Conservation (phyloP, 2,888 invertebrate genomes). For the Blomia tropicalis region DNA sequence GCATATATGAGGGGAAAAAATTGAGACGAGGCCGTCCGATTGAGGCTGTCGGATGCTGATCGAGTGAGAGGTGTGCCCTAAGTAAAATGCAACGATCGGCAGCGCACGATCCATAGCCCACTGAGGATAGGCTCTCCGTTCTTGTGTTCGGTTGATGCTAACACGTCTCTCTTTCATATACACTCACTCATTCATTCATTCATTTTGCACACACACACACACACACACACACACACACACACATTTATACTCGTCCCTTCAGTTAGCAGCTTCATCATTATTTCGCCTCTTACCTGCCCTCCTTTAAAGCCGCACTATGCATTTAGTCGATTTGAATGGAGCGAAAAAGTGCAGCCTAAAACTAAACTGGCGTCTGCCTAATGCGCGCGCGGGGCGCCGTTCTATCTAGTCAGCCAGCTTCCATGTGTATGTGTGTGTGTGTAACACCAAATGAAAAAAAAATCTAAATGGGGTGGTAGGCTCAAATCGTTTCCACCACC, state of each 20-base stretch:
- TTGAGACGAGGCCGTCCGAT: not conserved
- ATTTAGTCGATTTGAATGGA: not conserved
- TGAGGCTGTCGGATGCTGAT: conserved; percentile 10
- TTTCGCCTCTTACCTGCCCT: conserved; percentile 13
- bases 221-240: too few species aligned
- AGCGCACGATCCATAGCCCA: conserved; percentile 10
- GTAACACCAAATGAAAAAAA: too few species aligned
- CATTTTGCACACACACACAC: too few species aligned
- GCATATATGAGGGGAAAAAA: not conserved
- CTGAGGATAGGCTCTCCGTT: conserved; percentile 1
- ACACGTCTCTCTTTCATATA: conserved; percentile 8
- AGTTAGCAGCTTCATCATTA: not conserved
- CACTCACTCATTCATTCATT: too few species aligned
- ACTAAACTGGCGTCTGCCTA: too few species aligned
- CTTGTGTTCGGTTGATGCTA: not conserved
- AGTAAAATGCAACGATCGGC: not conserved
- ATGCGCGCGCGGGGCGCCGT: too few species aligned
- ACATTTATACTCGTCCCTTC: too few species aligned
- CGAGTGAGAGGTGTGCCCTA: conserved; percentile 14
- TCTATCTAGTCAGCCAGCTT: too few species aligned
- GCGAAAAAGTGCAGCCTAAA: not conserved
- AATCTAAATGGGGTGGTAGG: too few species aligned
- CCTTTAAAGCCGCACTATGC: conserved; percentile 7
- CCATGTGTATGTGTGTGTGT: too few species aligned
- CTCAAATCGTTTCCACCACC: not conserved